These are phyloP conservation scores for Chelonia mydas DNA, from an alignment of 2,797 vertebrate genomes.

Conservation along the genomic window DNA sequence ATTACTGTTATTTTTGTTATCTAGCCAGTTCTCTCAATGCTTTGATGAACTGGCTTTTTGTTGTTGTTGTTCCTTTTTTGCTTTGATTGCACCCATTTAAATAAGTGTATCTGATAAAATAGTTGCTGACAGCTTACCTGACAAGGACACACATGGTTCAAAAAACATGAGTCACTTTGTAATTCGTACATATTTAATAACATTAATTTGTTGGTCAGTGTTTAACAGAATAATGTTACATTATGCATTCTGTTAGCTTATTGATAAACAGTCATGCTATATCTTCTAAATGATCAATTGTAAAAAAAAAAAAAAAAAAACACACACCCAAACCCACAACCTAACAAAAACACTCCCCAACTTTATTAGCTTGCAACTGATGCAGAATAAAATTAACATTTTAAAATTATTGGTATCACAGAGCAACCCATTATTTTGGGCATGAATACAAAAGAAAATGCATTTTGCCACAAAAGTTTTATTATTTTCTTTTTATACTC, in stretches of 20 bases:
- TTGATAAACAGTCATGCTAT: conserved; percentile 41
- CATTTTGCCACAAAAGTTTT: conserved; percentile 17
- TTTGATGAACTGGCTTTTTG: conserved; percentile 50
- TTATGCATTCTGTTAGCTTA: conserved; percentile 47
- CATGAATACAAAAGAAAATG: conserved; percentile 27
- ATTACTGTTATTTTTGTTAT: conserved; percentile 59
- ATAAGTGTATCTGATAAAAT: conserved; percentile 61
- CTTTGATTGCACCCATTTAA: conserved; percentile 68
- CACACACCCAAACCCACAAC: not conserved
- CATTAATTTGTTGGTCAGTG: conserved; percentile 69
- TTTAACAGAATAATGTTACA: conserved; percentile 42
- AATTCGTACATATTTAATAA: conserved; percentile 66
- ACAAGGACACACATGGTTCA: conserved; percentile 32
- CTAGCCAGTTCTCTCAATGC: conserved; percentile 56
- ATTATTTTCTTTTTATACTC: not conserved
- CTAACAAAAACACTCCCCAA: not conserved
- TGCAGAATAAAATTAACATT: conserved; percentile 46
- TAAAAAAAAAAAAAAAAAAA: not conserved
- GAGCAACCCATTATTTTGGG: conserved; percentile 45
- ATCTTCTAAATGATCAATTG: conserved; percentile 37
- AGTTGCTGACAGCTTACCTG: conserved; percentile 63
- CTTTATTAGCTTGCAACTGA: conserved; percentile 23
- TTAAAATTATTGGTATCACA: conserved; percentile 55
- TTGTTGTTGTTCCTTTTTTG: not conserved
- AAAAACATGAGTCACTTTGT: conserved; percentile 20